Evolutionary conservation across 2,888 invertebrate species (phyloP), one percentile per base, ranked within the genome.

Genomic region (Callosobruchus maculatus): DNA sequence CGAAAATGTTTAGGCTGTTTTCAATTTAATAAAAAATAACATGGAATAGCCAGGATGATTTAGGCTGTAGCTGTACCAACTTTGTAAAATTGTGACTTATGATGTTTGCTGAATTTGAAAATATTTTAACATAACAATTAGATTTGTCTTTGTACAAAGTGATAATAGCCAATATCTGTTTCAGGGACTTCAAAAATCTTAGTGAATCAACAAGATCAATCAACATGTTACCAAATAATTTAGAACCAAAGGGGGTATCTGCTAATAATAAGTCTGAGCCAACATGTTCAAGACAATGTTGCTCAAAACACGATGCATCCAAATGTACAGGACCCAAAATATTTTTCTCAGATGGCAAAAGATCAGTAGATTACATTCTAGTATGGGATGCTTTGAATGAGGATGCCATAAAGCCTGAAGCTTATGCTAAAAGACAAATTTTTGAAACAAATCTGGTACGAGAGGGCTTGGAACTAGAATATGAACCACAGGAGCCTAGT

Each of bases 311-410:
- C 49, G 76, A 80, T 72, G 79, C 80, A 5, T 72, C 75, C 68
- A 79, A 82, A 75, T 86, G 85, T 80, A 82, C 84, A 2, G 89
- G 89, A 79, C 89, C 90, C 0, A 91, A 92, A 0, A 87, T 93
- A 74, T 91, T 89, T 78, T 94, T 95, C 86, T 89, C 89, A 77
- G 95, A 95, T 85, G 92, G 92, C 13, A 86, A 89, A 7, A 90
- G 93, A 22, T 91, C 93, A 2, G 92, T 95, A 80, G 95, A 95
- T 87, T 95, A 93, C 87, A 92, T 95, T 70, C 85, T 95, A 72
- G 95, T 93, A 9, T 95, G 94, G 92, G 93, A 94, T 85, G 87
- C 90, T 72, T 86, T 84, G 21, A 86, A 89, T 76, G 89, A 90
- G 70, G 89, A 90, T 71, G 89, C 90, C 0, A 87, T 79, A 18